Evolutionary conservation across 2,113 vertebrate genomes (phyloP).

Genomic region (Rhinolophus ferrumequinum): DNA sequence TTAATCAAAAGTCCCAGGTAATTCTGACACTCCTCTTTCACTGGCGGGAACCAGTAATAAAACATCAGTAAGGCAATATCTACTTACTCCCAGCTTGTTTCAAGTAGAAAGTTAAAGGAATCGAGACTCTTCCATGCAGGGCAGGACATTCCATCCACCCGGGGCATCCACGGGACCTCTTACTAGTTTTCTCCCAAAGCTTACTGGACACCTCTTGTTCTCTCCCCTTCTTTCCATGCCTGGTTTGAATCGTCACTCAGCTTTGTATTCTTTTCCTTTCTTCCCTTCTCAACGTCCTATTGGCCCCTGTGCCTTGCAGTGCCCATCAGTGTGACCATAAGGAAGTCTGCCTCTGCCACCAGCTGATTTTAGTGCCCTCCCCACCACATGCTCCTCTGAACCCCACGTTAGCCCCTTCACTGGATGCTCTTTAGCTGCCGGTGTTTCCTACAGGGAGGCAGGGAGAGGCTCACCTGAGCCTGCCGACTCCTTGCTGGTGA

Average conservation of each 20-base stretch:
- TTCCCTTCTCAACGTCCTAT: not conserved
- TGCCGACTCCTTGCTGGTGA: not conserved
- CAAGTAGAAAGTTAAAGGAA: not conserved
- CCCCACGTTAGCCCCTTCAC: not conserved
- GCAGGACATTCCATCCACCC: not conserved
- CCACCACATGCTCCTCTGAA: fast-evolving
- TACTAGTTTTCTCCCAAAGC: not conserved
- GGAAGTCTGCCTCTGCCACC: not conserved
- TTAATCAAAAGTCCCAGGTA: not conserved
- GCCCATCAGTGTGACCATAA: not conserved
- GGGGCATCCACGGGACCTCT: too few relatives aligned
- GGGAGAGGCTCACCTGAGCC: not conserved
- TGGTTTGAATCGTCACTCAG: not conserved
- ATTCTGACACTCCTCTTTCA: not conserved
- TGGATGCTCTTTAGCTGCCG: not conserved
- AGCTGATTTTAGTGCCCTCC: not conserved
- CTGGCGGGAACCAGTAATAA: not conserved
- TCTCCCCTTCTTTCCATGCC: not conserved
- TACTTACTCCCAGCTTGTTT: not conserved
- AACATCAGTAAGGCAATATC: not conserved
- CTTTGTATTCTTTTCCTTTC: not conserved
- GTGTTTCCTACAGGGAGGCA: not conserved
- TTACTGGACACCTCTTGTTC: not conserved
- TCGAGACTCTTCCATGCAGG: not conserved
- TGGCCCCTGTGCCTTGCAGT: not conserved